Conservation (phyloP, 2,888 invertebrate species). For the Bibio marci region DNA sequence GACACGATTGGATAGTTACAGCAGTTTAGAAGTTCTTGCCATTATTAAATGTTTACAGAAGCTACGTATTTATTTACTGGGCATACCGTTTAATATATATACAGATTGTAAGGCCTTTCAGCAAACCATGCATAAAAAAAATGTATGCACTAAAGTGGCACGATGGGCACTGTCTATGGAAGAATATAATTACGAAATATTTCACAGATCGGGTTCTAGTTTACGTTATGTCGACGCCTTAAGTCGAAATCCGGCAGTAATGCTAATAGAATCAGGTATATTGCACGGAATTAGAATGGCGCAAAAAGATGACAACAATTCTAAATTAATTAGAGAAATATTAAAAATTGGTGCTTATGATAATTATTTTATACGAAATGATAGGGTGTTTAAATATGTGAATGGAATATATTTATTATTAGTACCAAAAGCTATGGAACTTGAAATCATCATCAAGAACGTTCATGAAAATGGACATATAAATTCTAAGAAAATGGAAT, state of each 20-base stretch:
- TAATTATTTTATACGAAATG: constrained; percentile 9
- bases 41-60: constrained; percentile 12
- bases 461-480: constrained; percentile 22
- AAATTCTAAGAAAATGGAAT: constrained; percentile 12
- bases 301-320: constrained; percentile 10
- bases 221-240: constrained; percentile 11
- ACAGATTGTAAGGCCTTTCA: constrained; percentile 17
- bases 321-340: constrained; percentile 8
- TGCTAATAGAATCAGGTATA: neutral
- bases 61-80: constrained; percentile 15
- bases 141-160: constrained; percentile 12
- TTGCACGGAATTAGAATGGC: constrained; percentile 3
- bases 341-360: constrained; percentile 7
- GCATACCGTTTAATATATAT: constrained; percentile 11
- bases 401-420: constrained; percentile 8
- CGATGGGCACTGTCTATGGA: constrained; percentile 15
- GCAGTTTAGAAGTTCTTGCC: neutral
- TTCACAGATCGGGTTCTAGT: constrained; percentile 9
- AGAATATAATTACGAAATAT: constrained; percentile 9
- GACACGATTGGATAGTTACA: neutral
- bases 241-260: constrained; percentile 8
- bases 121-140: constrained; percentile 20
- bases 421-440: constrained; percentile 5
- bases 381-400: constrained; percentile 8
- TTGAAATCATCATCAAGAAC: constrained; percentile 11